Conservation (phyloP, 2,888 invertebrate species). For the Apodemia zela region DNA sequence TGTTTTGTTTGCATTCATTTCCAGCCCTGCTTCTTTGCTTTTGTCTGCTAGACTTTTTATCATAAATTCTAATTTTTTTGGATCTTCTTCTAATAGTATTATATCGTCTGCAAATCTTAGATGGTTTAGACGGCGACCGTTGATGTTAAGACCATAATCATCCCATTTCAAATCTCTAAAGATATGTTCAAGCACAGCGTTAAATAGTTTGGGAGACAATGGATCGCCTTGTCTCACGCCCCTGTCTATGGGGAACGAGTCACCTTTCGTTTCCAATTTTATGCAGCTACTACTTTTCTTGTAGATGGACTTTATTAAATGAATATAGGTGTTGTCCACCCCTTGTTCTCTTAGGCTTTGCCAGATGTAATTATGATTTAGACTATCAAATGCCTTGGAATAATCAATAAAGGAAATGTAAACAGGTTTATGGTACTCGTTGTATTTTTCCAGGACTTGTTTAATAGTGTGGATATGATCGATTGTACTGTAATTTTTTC, state of each 20-base stretch:
- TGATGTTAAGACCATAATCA: slow-evolving; percentile 20
- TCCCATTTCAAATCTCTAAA: slow-evolving; percentile 22
- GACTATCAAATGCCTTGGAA: neutral
- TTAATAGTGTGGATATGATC: slow-evolving; percentile 31
- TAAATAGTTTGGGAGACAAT: slow-evolving; percentile 19
- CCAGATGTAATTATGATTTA: neutral
- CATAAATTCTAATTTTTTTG: slow-evolving; percentile 21
- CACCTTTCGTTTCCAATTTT: neutral
- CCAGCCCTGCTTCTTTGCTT: slow-evolving; percentile 25
- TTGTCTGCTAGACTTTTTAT: slow-evolving; percentile 21
- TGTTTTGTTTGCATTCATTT: slow-evolving; percentile 26
- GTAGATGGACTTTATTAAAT: neutral
- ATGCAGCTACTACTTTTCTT: neutral
- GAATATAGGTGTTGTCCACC: neutral
- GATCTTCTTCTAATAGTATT: slow-evolving; percentile 23
- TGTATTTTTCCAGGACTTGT: neutral
- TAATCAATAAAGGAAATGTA: neutral
- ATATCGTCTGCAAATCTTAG: slow-evolving; percentile 27
- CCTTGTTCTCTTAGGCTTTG: neutral
- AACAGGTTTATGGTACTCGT: neutral
- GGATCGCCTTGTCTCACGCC: slow-evolving; percentile 26
- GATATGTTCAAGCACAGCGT: slow-evolving; percentile 15
- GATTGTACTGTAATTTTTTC: slow-evolving; percentile 24
- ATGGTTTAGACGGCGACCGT: slow-evolving; percentile 18
- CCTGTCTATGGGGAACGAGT: slow-evolving; percentile 15